A percentile compares a stretch with the other conserved stretches of the same genome.
Conservation (phyloP, 1,140 invertebrate genomes). For the Cepaea nemoralis region DNA sequence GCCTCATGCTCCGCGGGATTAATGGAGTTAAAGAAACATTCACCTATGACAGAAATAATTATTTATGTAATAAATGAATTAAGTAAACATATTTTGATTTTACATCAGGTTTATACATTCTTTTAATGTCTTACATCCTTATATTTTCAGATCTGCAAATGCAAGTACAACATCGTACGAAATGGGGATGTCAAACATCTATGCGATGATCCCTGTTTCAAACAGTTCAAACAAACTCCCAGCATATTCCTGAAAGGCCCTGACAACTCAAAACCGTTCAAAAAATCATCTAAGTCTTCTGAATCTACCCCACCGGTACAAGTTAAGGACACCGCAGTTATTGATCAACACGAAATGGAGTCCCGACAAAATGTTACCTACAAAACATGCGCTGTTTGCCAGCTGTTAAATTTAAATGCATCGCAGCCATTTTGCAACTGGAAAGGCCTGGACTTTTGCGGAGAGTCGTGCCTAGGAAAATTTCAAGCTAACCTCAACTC, state of each 20-base stretch:
- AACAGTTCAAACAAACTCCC: conserved; percentile 72
- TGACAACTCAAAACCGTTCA: neutral
- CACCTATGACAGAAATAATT: too few species aligned
- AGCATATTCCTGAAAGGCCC: conserved; percentile 57
- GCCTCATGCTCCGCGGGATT: too few species aligned
- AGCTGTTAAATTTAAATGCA: conserved; percentile 65
- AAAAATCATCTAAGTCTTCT: neutral
- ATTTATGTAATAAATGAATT: too few species aligned
- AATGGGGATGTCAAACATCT: conserved; percentile 72
- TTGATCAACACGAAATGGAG: neutral
- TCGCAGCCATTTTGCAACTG: conserved; percentile 75
- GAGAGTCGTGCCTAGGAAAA: conserved; percentile 84
- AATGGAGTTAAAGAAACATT: too few species aligned
- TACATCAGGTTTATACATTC: too few species aligned
- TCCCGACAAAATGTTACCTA: conserved; percentile 36
- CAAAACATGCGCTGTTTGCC: conserved; percentile 70
- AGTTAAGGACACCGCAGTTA: neutral
- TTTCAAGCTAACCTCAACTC: conserved; percentile 58
- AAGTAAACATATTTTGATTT: too few species aligned
- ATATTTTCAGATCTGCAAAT: conserved; percentile 67
- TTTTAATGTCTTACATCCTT: too few species aligned
- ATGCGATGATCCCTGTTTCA: conserved; percentile 73
- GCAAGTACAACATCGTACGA: conserved; percentile 73
- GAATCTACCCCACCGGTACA: neutral
- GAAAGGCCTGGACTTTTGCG: conserved; percentile 95